phyloP scores from a whole-genome alignment of 2,113 vertebrate species.

The Nothobranchius furzeri region DNA sequence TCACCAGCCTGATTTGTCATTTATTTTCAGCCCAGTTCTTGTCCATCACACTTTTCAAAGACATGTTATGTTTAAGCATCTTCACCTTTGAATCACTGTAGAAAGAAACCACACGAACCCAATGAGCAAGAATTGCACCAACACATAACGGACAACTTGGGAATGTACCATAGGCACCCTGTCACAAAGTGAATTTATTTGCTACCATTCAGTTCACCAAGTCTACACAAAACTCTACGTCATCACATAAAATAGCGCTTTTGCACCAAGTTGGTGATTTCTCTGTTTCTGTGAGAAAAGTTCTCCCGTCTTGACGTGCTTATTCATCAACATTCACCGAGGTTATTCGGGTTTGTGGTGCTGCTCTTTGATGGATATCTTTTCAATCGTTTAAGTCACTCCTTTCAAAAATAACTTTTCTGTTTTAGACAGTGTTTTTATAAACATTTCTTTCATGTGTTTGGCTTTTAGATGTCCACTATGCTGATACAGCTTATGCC shows the following conservation, averaged over 20 bases:
- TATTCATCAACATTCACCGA: no score
- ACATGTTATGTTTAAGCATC: no score
- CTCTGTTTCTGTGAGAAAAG: no score
- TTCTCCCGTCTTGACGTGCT: no score
- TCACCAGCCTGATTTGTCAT: not conserved
- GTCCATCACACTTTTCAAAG: not conserved
- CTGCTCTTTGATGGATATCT: no score
- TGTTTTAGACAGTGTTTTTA: not conserved
- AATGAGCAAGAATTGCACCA: no score
- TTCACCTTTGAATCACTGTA: no score
- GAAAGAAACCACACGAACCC: no score
- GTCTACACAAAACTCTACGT: not conserved
- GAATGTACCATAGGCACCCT: not conserved
- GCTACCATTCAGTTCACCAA: not conserved
- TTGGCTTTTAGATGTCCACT: not conserved
- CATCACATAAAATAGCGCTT: not conserved
- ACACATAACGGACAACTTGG: no score
- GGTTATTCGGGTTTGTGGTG: no score
- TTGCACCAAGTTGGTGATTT: not conserved
- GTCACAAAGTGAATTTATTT: not conserved
- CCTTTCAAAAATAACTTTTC: not conserved
- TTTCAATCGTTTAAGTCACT: no score
- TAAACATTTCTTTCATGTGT: not conserved
- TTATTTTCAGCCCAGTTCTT: not conserved
- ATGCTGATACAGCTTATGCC: not conserved